phyloP scores from a whole-genome alignment of 2,113 vertebrate species.

The Podarcis raffonei region DNA sequence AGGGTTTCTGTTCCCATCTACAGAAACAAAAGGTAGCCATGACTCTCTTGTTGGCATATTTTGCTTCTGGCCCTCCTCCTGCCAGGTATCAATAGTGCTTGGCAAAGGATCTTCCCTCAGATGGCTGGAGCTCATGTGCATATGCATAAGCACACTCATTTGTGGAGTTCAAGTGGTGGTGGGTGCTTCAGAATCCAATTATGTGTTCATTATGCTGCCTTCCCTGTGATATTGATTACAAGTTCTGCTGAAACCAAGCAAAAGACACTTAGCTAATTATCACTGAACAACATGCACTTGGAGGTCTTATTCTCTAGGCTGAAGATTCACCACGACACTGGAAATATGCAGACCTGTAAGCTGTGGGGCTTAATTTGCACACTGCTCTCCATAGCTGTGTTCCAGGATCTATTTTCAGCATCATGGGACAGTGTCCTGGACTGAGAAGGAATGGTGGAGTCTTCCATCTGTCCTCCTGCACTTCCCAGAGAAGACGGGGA shows the following conservation, averaged over 20 bases:
- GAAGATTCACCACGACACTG: neutral
- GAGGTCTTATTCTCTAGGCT: neutral
- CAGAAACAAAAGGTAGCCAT: neutral
- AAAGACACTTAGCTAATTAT: neutral
- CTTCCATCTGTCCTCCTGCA: too few species aligned
- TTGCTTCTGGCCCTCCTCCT: neutral
- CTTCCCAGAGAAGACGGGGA: too few species aligned
- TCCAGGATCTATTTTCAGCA: too few species aligned
- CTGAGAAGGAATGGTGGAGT: too few species aligned
- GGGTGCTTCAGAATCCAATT: slow-evolving; percentile 1
- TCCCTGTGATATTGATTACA: neutral
- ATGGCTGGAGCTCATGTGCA: neutral
- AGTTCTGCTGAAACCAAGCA: neutral
- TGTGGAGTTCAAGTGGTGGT: neutral
- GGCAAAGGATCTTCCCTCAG: neutral
- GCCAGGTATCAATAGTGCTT: neutral
- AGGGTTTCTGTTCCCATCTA: neutral
- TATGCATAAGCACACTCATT: neutral
- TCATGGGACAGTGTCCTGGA: too few species aligned
- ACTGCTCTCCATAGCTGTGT: too few species aligned
- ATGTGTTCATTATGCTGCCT: neutral
- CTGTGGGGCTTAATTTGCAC: neutral
- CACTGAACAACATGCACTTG: neutral
- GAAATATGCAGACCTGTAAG: neutral
- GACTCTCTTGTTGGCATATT: too few species aligned